Evolutionary conservation across 2,797 vertebrate species (phyloP), one percentile per base, ranked within the genome.

Genomic region (Okamejei kenojei): DNA sequence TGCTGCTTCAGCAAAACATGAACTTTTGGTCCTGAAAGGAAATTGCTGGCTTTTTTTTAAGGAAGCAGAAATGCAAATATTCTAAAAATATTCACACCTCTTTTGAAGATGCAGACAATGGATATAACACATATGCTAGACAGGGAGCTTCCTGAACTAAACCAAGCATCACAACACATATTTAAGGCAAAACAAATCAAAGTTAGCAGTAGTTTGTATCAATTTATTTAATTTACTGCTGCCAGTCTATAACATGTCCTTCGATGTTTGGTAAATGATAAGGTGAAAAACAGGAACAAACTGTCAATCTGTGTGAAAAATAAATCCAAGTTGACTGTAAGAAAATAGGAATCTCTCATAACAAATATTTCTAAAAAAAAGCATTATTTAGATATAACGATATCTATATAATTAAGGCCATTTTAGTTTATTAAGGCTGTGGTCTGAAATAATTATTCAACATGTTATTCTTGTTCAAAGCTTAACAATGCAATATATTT

Each of bases 41-140:
- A 92, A 76, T 74, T 76, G 35, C 68, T 74, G 68, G 17, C 15
- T 35, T 74, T 92, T 38, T 90, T 91, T 74, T 54, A 76, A 92
- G 90, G 90, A 92, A 74, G 32, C 23, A 92, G 90, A 92, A 91
- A 92, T 92, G 38, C 71, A 74, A 92, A 92, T 92, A 76, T 73
- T 92, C 90, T 92, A 92, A 92, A 92, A 92, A 92, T 92, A 92
- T 92, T 92, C 90, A 92, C 90, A 92, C 90, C 90, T 92, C 90
- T 54, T 92, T 92, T 58, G 71, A 92, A 76, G 90, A 92, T 76
- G 68, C 38, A 54, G 90, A 92, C 90, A 92, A 92, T 92, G 90
- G 90, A 54, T 92, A 17, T 91, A 91, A 91, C 68, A 92, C 71
- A 54, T 92, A 92, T 74, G 90, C 26, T 92, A 74, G 90, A 73